phyloP scores from a whole-genome alignment of 35 echinoderm and acorn worm genomes.

The Heliocidaris tuberculata region DNA sequence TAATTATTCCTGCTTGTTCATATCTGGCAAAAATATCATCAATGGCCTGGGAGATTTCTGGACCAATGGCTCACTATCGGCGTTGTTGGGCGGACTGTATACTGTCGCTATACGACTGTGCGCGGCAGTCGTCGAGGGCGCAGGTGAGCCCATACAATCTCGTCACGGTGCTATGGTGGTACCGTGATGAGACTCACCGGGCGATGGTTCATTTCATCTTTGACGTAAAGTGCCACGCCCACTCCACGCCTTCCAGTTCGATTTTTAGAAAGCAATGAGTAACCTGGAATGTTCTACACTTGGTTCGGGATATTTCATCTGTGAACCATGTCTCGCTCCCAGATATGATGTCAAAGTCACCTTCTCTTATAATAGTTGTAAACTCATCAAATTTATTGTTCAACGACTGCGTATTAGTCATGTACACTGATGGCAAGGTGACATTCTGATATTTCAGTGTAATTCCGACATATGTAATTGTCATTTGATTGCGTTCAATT shows the following conservation, averaged over 20 bases:
- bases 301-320: conserved; percentile 17
- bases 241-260: conserved; percentile 22
- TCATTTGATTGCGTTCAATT: no score
- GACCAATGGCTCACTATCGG: neutral
- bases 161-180: neutral
- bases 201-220: neutral
- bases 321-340: conserved; percentile 42
- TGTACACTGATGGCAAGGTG: neutral
- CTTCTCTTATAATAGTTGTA: conserved; percentile 13
- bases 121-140: conserved; percentile 6
- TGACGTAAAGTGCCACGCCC: conserved; percentile 53
- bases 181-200: neutral
- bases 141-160: neutral
- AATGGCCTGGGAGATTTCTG: neutral
- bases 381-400: conserved; percentile 64
- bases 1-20: conserved; percentile 54
- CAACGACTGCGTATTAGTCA: conserved; percentile 38
- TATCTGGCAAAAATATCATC: conserved; percentile 27
- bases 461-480: neutral
- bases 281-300: conserved; percentile 17
- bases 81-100: neutral
- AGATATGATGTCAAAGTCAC: neutral
- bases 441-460: neutral
- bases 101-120: neutral
- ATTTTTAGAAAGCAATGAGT: conserved; percentile 34